phyloP scores from a whole-genome alignment of 1,140 invertebrate species.

The Physella acuta region DNA sequence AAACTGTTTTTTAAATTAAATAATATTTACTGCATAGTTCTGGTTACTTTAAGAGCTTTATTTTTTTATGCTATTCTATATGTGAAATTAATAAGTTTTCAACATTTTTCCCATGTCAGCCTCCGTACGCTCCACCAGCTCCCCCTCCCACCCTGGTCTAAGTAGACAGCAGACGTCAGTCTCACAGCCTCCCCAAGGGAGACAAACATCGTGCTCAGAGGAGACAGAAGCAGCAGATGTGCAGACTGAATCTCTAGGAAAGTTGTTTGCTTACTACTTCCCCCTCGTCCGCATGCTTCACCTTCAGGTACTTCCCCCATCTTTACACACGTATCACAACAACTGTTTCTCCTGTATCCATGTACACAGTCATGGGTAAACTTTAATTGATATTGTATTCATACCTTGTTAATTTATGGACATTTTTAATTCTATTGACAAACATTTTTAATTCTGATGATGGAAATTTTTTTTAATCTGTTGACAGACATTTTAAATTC shows the following conservation, averaged over 20 bases:
- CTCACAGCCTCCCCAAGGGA: slow-evolving; percentile 28
- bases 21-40: too few relatives aligned
- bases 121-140: slow-evolving; percentile 43
- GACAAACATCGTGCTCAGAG: slow-evolving; percentile 18
- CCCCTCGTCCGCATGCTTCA: slow-evolving; percentile 48
- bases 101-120: slow-evolving; percentile 31
- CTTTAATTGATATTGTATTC: too few relatives aligned
- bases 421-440: too few relatives aligned
- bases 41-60: background rate
- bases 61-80: background rate
- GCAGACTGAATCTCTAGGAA: slow-evolving; percentile 26
- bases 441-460: too few relatives aligned
- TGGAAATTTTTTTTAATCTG: too few relatives aligned
- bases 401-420: too few relatives aligned
- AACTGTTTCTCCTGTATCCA: too few relatives aligned
- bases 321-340: too few relatives aligned
- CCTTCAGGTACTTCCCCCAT: slow-evolving; percentile 55
- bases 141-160: slow-evolving; percentile 35
- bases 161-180: slow-evolving; percentile 29
- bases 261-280: slow-evolving; percentile 40
- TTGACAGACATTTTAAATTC: too few relatives aligned
- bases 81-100: background rate
- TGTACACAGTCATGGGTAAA: too few relatives aligned
- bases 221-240: background rate
- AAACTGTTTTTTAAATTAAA: too few relatives aligned